Evolutionary conservation across 2,797 vertebrate species (phyloP), one percentile per base, ranked within the genome.

Genomic region (Geotrypetes seraphini): DNA sequence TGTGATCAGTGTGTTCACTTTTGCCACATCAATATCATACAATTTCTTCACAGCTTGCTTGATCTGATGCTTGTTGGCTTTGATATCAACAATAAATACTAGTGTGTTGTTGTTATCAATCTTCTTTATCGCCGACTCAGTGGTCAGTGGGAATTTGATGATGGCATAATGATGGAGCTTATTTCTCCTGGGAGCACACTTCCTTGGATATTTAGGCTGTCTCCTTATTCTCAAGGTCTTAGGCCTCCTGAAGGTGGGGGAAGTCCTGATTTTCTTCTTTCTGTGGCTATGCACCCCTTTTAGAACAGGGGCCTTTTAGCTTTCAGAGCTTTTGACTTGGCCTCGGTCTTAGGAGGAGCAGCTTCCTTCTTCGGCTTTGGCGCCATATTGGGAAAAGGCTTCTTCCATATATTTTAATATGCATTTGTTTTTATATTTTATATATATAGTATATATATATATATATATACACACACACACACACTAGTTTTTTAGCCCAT

Each of bases 101-200:
- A 87, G 76, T 8, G 83, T 90, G 66, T 86, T 91, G 69, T 90
- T 90, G 68, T 92, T 87, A 66, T 91, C 87, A 39, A 86, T 90
- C 34, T 84, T 90, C 54, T 93, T 92, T 87, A 91, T 91, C 25
- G 90, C 87, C 1, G 89, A 91, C 68, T 93, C 86, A 5, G 96
- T 99, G 33, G 95, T 98, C 78, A 99, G 69, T 22, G 96, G 96
- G 69, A 95, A 99, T 73, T 99, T 99, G 65, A 99, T 96, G 72
- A 97, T 99, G 60, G 95, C 95, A 65, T 99, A 99, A 55, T 98
- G 95, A 61, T 99, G 96, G 78, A 99, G 56, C 82, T 99, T 99
- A 79, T 99, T 99, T 49, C 96, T 90, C 59, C 91, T 83, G 6
- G 96, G 94, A 16, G 94, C 94, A 3, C 94, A 96, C 64, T 97